These are phyloP conservation scores for Leptogaster cylindrica DNA, from an alignment of 2,888 invertebrate species.

Conservation along the genomic window DNA sequence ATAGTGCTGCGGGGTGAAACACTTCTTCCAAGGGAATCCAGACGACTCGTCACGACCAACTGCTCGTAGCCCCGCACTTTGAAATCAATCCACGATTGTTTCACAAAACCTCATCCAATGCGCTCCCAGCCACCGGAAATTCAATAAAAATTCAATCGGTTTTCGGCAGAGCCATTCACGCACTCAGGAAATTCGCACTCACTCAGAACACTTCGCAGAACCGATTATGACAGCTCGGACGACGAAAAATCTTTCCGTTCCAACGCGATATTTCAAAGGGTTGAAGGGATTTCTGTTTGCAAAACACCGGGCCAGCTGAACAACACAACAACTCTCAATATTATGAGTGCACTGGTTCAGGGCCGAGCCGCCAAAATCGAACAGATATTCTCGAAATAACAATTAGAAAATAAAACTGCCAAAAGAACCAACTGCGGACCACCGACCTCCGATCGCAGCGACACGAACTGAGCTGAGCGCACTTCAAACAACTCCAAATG, in stretches of 20 bases:
- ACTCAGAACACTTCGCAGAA: no score
- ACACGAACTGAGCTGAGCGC: constrained; percentile 29
- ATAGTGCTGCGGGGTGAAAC: background rate
- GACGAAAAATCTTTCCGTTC: no score
- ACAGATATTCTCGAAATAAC: constrained; percentile 8
- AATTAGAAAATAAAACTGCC: constrained; percentile 32
- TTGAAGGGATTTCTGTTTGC: constrained; percentile 7
- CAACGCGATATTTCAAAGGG: background rate
- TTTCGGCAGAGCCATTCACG: no score
- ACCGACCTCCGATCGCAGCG: constrained; percentile 23
- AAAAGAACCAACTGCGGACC: constrained; percentile 7
- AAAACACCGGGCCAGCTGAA: background rate
- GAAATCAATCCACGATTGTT: no score
- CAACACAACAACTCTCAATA: background rate
- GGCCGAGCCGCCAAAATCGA: constrained; percentile 14
- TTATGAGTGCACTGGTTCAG: background rate
- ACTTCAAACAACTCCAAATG: background rate
- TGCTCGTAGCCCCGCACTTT: no score
- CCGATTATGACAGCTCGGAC: constrained; percentile 19
- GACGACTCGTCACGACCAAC: no score
- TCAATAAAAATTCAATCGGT: no score
- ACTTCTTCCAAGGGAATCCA: no score
- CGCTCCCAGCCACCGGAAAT: no score
- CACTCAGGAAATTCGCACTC: no score
- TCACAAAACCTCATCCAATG: no score